phyloP scores from a whole-genome alignment of 2,797 vertebrate species.

The Xiphophorus birchmanni region DNA sequence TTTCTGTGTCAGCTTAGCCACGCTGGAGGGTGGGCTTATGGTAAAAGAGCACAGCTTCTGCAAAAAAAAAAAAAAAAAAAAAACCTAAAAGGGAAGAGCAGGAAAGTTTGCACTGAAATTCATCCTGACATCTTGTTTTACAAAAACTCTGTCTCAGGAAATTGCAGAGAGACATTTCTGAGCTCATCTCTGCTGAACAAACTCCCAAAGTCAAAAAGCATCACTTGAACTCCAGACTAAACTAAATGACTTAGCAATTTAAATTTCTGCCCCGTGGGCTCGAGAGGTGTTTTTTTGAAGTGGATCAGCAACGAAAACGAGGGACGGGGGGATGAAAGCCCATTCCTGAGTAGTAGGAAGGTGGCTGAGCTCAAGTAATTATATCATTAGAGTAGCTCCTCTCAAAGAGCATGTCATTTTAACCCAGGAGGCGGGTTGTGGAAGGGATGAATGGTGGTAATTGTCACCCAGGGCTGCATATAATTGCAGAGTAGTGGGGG shows the following conservation, averaged over 20 bases:
- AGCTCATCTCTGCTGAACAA: conserved; percentile 12
- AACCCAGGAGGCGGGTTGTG: conserved; percentile 63
- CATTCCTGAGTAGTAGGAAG: conserved; percentile 53
- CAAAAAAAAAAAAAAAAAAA: conserved; percentile 19
- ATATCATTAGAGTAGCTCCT: conserved; percentile 75
- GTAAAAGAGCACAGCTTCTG: conserved; percentile 21
- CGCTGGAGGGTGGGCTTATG: conserved; percentile 44
- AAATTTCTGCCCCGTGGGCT: conserved; percentile 30
- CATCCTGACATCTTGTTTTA: conserved; percentile 11
- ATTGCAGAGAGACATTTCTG: conserved; percentile 18
- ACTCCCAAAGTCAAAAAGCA: conserved; percentile 33
- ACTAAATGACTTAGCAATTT: conserved; percentile 31
- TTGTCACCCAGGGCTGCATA: conserved; percentile 75
- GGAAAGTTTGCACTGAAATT: not conserved
- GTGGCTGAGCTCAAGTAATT: conserved; percentile 68
- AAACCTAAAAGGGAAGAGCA: conserved; percentile 9
- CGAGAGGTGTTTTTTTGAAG: conserved; percentile 42
- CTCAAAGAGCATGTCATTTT: conserved; percentile 74
- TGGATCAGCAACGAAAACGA: conserved; percentile 49
- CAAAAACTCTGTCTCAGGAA: conserved; percentile 25
- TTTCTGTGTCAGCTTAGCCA: conserved; percentile 44
- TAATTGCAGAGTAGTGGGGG: conserved; percentile 74
- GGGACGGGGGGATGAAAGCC: conserved; percentile 20
- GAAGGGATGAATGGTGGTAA: conserved; percentile 75
- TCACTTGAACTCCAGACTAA: conserved; percentile 34